Conservation (phyloP, 2,888 invertebrate species). For the Eristalis pertinax region DNA sequence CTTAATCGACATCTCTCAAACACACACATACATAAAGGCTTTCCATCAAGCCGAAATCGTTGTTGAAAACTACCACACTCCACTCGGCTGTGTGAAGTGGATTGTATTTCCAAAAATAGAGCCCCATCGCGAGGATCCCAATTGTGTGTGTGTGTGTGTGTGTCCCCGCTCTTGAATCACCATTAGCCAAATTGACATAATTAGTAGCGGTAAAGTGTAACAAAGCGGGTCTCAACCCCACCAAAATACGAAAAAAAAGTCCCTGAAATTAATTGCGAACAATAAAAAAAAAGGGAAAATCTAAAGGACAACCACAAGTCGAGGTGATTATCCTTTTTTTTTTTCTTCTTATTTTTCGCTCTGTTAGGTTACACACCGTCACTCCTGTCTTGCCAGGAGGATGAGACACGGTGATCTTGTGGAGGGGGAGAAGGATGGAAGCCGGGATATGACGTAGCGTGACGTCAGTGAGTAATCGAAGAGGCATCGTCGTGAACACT, state of each 20-base stretch:
- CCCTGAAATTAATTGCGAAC: conserved; percentile 49
- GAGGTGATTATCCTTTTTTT: conserved; percentile 49
- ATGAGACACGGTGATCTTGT: background rate
- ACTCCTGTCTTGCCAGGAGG: background rate
- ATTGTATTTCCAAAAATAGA: conserved; percentile 12
- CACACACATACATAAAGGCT: background rate
- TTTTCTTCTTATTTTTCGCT: background rate
- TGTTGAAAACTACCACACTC: conserved; percentile 18
- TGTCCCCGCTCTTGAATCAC: conserved; percentile 22
- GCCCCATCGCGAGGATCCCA: background rate
- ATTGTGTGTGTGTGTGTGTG: background rate
- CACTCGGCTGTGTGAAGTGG: background rate
- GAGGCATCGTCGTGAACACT: conserved; percentile 23
- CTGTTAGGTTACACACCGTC: background rate
- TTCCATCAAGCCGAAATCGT: conserved; percentile 26
- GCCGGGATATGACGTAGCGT: conserved; percentile 18
- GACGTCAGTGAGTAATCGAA: conserved; percentile 46
- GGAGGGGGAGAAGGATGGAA: background rate
- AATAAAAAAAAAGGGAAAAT: conserved; percentile 23
- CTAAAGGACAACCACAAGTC: conserved; percentile 24
- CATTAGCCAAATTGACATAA: conserved; percentile 56
- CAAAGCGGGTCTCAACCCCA: conserved; percentile 3
- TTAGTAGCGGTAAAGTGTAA: conserved; percentile 29
- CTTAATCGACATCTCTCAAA: conserved; percentile 28
- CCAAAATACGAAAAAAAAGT: conserved; percentile 2